Evolutionary conservation across 1,140 invertebrate genomes (phyloP), one percentile per base, ranked within the genome.

Genomic region (Tetramorium parvispinum): DNA sequence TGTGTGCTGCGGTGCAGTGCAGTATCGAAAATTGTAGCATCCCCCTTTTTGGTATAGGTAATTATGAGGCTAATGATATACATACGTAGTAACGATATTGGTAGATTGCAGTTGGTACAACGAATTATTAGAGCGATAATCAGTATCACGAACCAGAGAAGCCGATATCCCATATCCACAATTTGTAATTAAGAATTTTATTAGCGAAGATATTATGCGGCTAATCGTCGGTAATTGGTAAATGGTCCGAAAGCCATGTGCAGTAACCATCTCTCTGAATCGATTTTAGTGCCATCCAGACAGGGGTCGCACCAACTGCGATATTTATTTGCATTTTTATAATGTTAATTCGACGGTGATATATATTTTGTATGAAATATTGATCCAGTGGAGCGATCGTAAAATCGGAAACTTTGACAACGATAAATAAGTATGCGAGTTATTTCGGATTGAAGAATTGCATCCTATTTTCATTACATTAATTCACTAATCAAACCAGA

Each of bases 151-250:
- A 81, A 63, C 59, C 85, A 83, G 78, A 83, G 59, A 61, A 85
- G 66, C 85, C 85, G 79, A 85, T 87, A 87, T 87, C 85, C 85
- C 85, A 87, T 87, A 87, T 87, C 85, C 85, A 87, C 85, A 87
- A 87, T 85, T 87, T 87, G 79, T 87, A 87, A 87, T 87, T 87
- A 87, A 87, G 79, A 87, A 87, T 87, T 85, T 87, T 87, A 87
- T 87, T 87, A 87, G 79, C 78, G 85, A 87, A 87, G 85, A 87
- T 87, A 87, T 87, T 87, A 87, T 87, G 85, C 78, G 78, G 85
- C 78, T 87, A 87, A 87, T 87, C 85, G 85, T 87, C 55, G 85
- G 79, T 87, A 87, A 87, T 87, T 87, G 85, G 85, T 87, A 87
- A 87, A 87, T 87, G 85, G 79, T 24, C 85, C 55, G 79, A 87